Base-by-base conservation (phyloP, 2,888 invertebrate genomes). In the Philopedon plagiatum region DNA sequence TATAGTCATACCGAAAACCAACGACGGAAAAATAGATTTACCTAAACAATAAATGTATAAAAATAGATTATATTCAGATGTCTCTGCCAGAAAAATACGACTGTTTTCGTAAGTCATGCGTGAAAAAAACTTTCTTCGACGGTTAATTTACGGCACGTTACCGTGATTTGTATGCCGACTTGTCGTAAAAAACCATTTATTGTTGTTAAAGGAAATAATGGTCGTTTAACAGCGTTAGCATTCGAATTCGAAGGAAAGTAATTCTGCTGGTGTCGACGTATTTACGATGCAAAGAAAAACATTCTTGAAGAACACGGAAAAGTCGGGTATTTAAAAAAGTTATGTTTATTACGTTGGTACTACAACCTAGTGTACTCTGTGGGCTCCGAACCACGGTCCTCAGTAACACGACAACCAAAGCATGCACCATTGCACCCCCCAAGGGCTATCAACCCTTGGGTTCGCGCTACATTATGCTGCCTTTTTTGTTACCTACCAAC, bases 91-190 rank as follows among this genome's bases (percentile, higher is more conserved):
- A 26, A 49, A 49, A 23, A 49, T 49, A 49, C 44, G 23, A 49
- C 49, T 49, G 49, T 11, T 49, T 49, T 49, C 26, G 51, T 51
- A 51, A 15, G 5, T 44, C 44, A 26, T 44, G 61, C 61, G 61
- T 61, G 61, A 44, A 61, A 60, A 61, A 62, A 62, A 62, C 62
- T 62, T 62, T 62, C 62, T 62, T 62, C 62, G 15, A 29, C 26
- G 19, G 62, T 46, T 46, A 26, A 46, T 62, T 62, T 62, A 62
- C 44, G 44, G 13, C 23, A 46, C 41, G 39, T 44, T 49, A 62
- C 15, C 15, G 18, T 46, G 62, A 62, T 62, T 62, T 62, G 62
- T 29, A 13, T 7, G 61, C 23, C 9, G 44, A 26, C 23, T 44
- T 11, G 61, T 29, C 13, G 44, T 61, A 26, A 41, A 41, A 44